Evolutionary conservation across 2,888 invertebrate species (phyloP).

Genomic region (Archaeoteleia sp.): DNA sequence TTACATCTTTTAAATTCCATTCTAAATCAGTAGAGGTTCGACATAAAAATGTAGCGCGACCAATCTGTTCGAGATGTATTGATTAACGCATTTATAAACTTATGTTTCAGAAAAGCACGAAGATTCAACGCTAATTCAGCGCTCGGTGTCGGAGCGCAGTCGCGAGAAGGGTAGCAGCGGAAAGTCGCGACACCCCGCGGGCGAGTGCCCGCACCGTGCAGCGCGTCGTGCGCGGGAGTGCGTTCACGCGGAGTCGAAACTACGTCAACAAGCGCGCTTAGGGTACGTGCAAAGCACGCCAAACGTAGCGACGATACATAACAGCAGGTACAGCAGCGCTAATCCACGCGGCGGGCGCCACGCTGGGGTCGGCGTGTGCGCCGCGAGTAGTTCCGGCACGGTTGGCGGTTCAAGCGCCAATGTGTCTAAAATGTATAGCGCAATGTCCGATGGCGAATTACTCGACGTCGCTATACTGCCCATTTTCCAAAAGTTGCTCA

Average conservation of each 20-base stretch:
- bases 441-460: constrained; percentile 88
- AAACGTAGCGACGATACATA: constrained; percentile 77
- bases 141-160: constrained; percentile 76
- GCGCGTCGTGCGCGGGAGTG: constrained; percentile 64
- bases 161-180: constrained; percentile 72
- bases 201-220: constrained; percentile 67
- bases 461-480: constrained; percentile 91
- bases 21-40: too few relatives aligned
- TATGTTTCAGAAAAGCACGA: constrained; percentile 67
- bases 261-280: constrained; percentile 69
- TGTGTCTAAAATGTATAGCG: constrained; percentile 80
- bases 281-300: constrained; percentile 80
- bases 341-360: constrained; percentile 71
- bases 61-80: too few relatives aligned
- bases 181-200: constrained; percentile 54
- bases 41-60: too few relatives aligned
- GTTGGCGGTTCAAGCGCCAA: constrained; percentile 66
- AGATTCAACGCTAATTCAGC: constrained; percentile 73
- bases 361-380: constrained; percentile 51
- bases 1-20: too few relatives aligned
- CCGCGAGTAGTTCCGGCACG: constrained; percentile 52
- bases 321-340: constrained; percentile 77
- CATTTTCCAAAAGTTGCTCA: constrained; percentile 93
- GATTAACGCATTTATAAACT: too few relatives aligned
- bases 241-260: constrained; percentile 65